Conservation (phyloP, 2,888 invertebrate genomes). For the Drosophila putrida region DNA sequence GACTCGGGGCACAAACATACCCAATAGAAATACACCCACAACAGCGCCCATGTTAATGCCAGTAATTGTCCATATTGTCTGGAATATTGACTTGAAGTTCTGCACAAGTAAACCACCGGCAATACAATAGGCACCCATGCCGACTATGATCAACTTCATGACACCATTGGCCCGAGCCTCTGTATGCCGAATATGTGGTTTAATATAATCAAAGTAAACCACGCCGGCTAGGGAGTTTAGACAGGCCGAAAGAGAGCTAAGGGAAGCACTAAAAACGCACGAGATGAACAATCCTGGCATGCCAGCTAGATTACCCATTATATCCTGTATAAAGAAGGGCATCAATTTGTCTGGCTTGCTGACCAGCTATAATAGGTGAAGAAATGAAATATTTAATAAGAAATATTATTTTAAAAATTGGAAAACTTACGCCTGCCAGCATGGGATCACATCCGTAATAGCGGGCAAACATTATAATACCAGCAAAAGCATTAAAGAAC, state of each 20-base stretch:
- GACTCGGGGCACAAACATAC: conserved; percentile 89
- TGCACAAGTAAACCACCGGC: conserved; percentile 86
- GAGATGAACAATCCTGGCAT: conserved; percentile 88
- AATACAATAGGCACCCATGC: conserved; percentile 88
- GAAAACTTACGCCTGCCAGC: conserved; percentile 84
- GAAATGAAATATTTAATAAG: neutral
- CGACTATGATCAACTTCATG: conserved; percentile 85
- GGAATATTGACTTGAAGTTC: conserved; percentile 86
- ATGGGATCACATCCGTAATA: conserved; percentile 88
- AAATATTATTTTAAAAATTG: neutral
- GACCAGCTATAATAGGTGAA: conserved; percentile 74
- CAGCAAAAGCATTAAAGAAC: conserved; percentile 87
- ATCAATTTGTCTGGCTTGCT: conserved; percentile 86
- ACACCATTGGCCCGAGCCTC: conserved; percentile 86
- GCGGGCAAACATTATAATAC: conserved; percentile 87
- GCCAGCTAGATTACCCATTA: conserved; percentile 86
- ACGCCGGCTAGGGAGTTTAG: conserved; percentile 87
- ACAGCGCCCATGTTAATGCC: conserved; percentile 88
- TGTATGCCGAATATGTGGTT: conserved; percentile 83
- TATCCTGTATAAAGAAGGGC: conserved; percentile 87
- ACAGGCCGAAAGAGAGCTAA: conserved; percentile 87
- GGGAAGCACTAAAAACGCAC: conserved; percentile 88
- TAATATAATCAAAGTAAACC: conserved; percentile 87
- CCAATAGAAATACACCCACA: conserved; percentile 89
- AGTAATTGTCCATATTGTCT: conserved; percentile 85